Conservation (phyloP, 2,888 invertebrate genomes). For the Bembecia ichneumoniformis region DNA sequence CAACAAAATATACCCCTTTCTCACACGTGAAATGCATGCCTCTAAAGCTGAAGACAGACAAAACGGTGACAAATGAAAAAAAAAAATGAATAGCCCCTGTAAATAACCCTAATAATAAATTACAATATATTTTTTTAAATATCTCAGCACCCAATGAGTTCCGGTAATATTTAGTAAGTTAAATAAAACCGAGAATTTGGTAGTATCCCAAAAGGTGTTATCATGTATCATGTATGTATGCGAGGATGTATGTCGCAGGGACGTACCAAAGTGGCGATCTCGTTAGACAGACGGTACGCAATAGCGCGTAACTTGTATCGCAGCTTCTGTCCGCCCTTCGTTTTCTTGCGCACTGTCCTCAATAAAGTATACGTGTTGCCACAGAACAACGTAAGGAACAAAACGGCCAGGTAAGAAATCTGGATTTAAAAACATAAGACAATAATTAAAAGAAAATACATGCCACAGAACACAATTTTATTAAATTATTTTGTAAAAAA, state of each 20-base stretch:
- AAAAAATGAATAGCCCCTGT: too few relatives aligned
- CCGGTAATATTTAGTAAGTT: too few relatives aligned
- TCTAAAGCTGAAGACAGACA: too few relatives aligned
- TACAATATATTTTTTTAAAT: too few relatives aligned
- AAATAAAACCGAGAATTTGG: too few relatives aligned
- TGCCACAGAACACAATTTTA: slow-evolving; percentile 51
- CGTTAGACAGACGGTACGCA: slow-evolving; percentile 60
- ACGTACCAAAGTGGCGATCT: slow-evolving; percentile 61
- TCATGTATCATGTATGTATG: too few relatives aligned
- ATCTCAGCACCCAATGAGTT: too few relatives aligned
- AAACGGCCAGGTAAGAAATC: slow-evolving; percentile 84
- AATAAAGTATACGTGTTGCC: slow-evolving; percentile 92
- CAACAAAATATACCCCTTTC: too few relatives aligned
- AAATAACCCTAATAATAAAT: too few relatives aligned
- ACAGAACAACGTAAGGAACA: slow-evolving; percentile 89
- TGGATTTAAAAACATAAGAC: slow-evolving; percentile 49
- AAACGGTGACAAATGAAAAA: too few relatives aligned
- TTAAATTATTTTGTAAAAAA: slow-evolving; percentile 21
- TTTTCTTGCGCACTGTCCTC: slow-evolving; percentile 90
- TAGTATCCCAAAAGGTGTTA: too few relatives aligned
- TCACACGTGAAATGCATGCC: too few relatives aligned
- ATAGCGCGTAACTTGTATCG: slow-evolving; percentile 73
- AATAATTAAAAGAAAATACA: slow-evolving; percentile 25
- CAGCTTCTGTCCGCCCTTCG: slow-evolving; percentile 70
- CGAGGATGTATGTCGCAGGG: not conserved